A percentile compares a stretch with the other conserved stretches of the same genome.
These are phyloP conservation scores for Nicator chloris DNA, from an alignment of 2,113 vertebrate species.

Conservation along the genomic window DNA sequence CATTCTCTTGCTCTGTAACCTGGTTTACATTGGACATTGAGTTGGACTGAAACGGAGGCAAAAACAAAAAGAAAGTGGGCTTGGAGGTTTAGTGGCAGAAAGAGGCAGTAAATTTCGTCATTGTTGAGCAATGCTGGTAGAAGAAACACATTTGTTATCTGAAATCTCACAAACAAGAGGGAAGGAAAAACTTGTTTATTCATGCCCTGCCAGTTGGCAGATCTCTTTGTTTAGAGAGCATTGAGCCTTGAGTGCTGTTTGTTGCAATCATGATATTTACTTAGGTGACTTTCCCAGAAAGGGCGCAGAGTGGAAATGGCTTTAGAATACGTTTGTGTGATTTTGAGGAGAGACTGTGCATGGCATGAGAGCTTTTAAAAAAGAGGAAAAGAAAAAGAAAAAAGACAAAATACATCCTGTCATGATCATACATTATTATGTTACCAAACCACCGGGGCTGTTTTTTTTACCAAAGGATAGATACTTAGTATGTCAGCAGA, in stretches of 20 bases:
- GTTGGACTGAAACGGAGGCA: neutral
- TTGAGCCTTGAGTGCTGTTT: neutral
- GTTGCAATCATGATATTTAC: neutral
- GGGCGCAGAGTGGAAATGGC: neutral
- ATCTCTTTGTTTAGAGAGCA: neutral
- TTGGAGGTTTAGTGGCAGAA: neutral
- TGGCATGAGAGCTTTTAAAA: neutral
- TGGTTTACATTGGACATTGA: fast-evolving
- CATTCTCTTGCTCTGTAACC: neutral
- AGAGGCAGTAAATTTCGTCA: neutral
- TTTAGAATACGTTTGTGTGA: neutral
- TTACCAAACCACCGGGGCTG: neutral
- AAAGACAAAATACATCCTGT: neutral
- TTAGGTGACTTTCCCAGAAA: neutral
- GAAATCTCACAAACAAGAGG: neutral
- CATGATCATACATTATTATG: neutral
- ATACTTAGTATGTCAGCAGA: neutral
- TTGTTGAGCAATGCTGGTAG: neutral
- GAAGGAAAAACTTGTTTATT: neutral
- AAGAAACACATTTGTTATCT: neutral
- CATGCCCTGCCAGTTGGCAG: neutral
- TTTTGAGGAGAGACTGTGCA: neutral
- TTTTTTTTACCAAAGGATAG: neutral
- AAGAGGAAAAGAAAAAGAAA: neutral
- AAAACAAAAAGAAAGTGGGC: neutral